Conservation (phyloP, 2,888 invertebrate genomes). For the Clanis bilineata region DNA sequence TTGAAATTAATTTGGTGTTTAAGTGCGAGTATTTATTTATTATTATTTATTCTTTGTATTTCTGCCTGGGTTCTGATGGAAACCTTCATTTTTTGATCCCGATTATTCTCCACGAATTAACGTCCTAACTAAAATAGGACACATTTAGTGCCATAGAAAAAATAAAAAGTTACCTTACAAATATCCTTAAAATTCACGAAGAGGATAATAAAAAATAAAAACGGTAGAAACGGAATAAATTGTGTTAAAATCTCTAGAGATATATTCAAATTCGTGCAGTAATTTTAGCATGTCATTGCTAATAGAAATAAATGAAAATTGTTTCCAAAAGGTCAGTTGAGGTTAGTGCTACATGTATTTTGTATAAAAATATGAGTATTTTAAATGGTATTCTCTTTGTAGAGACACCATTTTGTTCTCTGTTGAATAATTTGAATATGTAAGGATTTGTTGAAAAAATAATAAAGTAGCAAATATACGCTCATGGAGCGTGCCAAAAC, state of each 20-base stretch:
- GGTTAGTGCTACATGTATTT: neutral
- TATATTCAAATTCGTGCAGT: neutral
- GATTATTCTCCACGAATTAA: too few species aligned
- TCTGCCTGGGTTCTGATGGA: too few species aligned
- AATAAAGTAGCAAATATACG: conserved; percentile 1
- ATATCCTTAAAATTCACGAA: neutral
- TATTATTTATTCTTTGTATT: too few species aligned
- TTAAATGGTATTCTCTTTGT: neutral
- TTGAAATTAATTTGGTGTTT: too few species aligned
- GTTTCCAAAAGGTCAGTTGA: neutral
- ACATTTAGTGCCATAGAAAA: too few species aligned
- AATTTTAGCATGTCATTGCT: neutral
- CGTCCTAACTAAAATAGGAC: too few species aligned
- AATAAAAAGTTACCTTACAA: too few species aligned
- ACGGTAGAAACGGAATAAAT: neutral
- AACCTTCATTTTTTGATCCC: too few species aligned
- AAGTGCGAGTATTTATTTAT: too few species aligned
- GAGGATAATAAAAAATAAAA: neutral
- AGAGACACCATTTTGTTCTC: neutral
- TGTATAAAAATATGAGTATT: neutral
- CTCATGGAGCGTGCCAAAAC: conserved; percentile 5
- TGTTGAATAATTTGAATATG: neutral
- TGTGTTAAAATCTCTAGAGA: neutral
- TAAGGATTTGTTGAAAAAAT: neutral
- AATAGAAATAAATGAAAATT: neutral